phyloP scores from a whole-genome alignment of 2,113 vertebrate genomes.

The Odontophorus gujanensis region DNA sequence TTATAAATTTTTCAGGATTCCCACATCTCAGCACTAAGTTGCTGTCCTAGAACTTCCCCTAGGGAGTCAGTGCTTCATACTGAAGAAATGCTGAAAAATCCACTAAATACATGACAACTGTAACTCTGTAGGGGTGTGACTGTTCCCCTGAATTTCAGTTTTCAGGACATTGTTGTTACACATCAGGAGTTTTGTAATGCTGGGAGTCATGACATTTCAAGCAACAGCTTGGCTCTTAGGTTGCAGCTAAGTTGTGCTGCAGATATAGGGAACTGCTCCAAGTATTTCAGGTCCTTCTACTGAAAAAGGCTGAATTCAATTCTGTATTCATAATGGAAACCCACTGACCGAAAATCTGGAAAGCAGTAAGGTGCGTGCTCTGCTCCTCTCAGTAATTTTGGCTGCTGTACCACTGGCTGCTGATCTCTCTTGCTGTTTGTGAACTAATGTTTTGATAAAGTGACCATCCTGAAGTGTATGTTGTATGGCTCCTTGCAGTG shows the following conservation, averaged over 20 bases:
- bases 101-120: neutral
- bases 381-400: neutral
- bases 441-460: neutral
- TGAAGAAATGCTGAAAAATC: neutral
- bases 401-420: slow-evolving; percentile 2
- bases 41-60: neutral
- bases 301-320: neutral
- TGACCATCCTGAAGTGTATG: neutral
- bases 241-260: neutral
- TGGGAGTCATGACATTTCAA: neutral
- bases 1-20: neutral
- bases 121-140: neutral
- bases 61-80: neutral
- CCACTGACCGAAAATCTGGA: neutral
- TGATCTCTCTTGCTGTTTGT: slow-evolving; percentile 13
- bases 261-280: neutral
- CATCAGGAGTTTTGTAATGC: neutral
- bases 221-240: neutral
- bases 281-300: neutral
- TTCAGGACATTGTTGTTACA: neutral
- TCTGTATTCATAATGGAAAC: slow-evolving; percentile 7
- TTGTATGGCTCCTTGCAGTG: slow-evolving; percentile 21
- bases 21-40: neutral
- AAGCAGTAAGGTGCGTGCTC: neutral
- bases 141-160: neutral